Evolutionary conservation across 2,888 invertebrate genomes (phyloP).

Genomic region (Latrodectus hesperus): DNA sequence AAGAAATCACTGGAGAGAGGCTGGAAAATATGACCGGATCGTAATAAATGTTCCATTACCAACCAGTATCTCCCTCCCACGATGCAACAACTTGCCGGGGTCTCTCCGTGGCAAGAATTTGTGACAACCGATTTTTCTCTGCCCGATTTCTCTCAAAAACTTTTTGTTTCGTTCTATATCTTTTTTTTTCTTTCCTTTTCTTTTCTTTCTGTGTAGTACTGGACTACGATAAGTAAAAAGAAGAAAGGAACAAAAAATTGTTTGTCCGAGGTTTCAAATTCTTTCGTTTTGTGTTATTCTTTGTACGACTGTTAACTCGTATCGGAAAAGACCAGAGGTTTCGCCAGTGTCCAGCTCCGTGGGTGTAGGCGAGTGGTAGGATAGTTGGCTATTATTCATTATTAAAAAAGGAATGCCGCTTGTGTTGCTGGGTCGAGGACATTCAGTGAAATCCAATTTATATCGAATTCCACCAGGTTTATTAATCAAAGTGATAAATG

Average conservation of each 20-base stretch:
- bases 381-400: conserved; percentile 42
- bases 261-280: conserved; percentile 33
- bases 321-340: conserved; percentile 37
- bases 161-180: conserved; percentile 18
- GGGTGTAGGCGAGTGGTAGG: neutral
- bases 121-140: conserved; percentile 57
- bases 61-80: conserved; percentile 21
- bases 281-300: conserved; percentile 22
- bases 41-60: conserved; percentile 49
- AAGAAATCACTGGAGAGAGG: conserved; percentile 30
- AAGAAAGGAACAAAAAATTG: conserved; percentile 15
- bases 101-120: conserved; percentile 32
- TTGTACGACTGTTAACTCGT: neutral
- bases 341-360: conserved; percentile 19
- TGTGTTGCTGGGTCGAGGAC: neutral
- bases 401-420: conserved; percentile 30
- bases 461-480: conserved; percentile 43
- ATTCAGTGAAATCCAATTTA: conserved; percentile 48
- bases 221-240: conserved; percentile 23
- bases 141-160: neutral
- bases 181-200: conserved; percentile 19
- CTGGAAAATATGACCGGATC: conserved; percentile 41
- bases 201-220: neutral
- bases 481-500: conserved; percentile 59
- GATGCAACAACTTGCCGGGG: conserved; percentile 26